Evolutionary conservation across 2,797 vertebrate species (phyloP).

Genomic region (Manis pentadactyla): DNA sequence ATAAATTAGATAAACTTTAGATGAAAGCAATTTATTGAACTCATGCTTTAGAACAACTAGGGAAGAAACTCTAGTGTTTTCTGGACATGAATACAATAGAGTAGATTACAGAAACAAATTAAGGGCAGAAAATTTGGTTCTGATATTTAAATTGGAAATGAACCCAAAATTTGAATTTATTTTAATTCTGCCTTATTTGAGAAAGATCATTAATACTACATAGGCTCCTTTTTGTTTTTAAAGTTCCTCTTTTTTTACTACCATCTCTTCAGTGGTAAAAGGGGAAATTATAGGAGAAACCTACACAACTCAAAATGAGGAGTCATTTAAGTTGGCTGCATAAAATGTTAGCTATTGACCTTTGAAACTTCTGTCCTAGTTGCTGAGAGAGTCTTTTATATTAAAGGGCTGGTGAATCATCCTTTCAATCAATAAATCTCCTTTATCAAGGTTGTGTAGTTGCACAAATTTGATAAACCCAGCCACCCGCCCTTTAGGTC

Average conservation of each 20-base stretch:
- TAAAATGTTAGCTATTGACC: slow-evolving; percentile 42
- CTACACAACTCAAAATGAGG: background rate
- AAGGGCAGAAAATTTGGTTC: background rate
- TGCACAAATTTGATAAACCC: background rate
- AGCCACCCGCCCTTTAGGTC: background rate
- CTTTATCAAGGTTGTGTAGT: background rate
- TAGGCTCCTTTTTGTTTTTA: background rate
- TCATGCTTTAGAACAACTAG: background rate
- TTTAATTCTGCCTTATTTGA: slow-evolving; percentile 16
- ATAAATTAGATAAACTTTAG: slow-evolving; percentile 24
- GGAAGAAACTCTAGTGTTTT: background rate
- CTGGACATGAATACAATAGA: background rate
- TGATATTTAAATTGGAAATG: background rate
- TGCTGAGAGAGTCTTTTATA: background rate
- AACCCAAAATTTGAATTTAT: slow-evolving; percentile 5
- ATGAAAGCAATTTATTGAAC: slow-evolving; percentile 17
- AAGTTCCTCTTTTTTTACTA: background rate
- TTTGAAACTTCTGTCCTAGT: background rate
- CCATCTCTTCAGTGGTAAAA: slow-evolving; percentile 17
- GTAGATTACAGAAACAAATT: background rate
- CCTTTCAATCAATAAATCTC: slow-evolving; percentile 23
- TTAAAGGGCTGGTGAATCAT: background rate
- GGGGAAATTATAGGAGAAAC: background rate
- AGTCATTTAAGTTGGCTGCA: background rate
- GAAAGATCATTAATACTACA: background rate